A percentile compares a stretch with the other conserved stretches of the same genome.
Conservation (phyloP, 1,140 invertebrate species). For the Drosophila pseudoobscura region DNA sequence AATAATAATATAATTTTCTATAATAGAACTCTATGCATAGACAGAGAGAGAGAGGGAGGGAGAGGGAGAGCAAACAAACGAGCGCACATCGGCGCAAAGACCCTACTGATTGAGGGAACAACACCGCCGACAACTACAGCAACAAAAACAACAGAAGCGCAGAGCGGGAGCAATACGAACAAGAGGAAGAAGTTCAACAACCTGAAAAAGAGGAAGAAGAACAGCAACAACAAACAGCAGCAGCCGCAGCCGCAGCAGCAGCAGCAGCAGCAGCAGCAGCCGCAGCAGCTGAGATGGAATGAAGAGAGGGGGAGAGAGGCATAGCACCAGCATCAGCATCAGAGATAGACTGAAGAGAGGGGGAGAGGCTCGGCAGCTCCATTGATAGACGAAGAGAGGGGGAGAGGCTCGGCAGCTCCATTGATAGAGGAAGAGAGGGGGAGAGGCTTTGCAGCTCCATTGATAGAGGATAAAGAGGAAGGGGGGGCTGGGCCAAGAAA, state of each 20-base stretch:
- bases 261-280: slow-evolving; percentile 5
- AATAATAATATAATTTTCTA: slow-evolving; percentile 81
- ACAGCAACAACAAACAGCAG: slow-evolving; percentile 53
- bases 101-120: slow-evolving; percentile 48
- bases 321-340: too few species aligned
- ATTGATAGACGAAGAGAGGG: slow-evolving; percentile 2
- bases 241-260: background rate
- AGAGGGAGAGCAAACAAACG: slow-evolving; percentile 16
- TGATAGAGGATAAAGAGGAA: too few species aligned
- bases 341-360: too few species aligned
- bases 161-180: slow-evolving; percentile 21
- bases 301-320: background rate
- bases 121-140: slow-evolving; percentile 49
- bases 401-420: background rate
- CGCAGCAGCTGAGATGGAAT: slow-evolving; percentile 6
- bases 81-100: slow-evolving; percentile 17
- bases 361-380: background rate
- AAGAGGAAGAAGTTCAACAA: slow-evolving; percentile 58
- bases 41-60: slow-evolving; percentile 1
- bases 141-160: slow-evolving; percentile 36
- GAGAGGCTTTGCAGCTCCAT: too few species aligned
- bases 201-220: slow-evolving; percentile 15
- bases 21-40: slow-evolving; percentile 69
- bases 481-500: background rate
- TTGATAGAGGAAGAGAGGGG: slow-evolving; percentile 3